These are phyloP conservation scores for Cyrtonyx montezumae DNA, from an alignment of 2,113 vertebrate species.

Conservation along the genomic window DNA sequence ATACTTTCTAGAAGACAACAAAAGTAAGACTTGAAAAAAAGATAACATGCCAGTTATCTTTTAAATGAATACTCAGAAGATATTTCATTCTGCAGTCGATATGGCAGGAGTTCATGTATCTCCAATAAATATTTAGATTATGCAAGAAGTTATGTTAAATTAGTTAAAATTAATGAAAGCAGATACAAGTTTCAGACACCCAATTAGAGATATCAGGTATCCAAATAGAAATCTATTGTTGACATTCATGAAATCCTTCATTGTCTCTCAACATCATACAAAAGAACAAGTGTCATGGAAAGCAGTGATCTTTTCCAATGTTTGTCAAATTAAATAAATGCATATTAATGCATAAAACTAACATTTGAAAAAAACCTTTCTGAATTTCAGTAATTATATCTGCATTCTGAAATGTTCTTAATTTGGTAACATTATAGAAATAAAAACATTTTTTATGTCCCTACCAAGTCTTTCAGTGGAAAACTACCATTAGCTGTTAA, in stretches of 20 bases:
- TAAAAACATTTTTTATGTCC: not conserved
- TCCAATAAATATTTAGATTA: not conserved
- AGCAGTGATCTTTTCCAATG: not conserved
- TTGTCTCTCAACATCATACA: not conserved
- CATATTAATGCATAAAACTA: not conserved
- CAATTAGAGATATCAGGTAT: not conserved
- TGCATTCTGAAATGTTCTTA: not conserved
- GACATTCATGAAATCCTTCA: not conserved
- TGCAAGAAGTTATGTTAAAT: rapidly evolving
- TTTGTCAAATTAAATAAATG: not conserved
- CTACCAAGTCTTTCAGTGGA: not conserved
- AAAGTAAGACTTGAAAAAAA: not conserved
- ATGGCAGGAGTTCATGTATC: not conserved
- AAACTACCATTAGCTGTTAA: not conserved
- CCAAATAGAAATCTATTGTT: not conserved
- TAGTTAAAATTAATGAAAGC: not conserved
- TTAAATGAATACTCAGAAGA: not conserved
- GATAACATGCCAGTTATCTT: not conserved
- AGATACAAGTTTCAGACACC: not conserved
- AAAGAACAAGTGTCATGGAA: not conserved
- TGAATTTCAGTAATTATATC: not conserved
- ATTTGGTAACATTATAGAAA: not conserved
- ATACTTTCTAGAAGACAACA: not conserved
- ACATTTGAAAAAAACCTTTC: not conserved
- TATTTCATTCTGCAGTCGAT: not conserved